Base-by-base conservation (phyloP, 2,888 invertebrate species). In the Limnephilus lunatus region DNA sequence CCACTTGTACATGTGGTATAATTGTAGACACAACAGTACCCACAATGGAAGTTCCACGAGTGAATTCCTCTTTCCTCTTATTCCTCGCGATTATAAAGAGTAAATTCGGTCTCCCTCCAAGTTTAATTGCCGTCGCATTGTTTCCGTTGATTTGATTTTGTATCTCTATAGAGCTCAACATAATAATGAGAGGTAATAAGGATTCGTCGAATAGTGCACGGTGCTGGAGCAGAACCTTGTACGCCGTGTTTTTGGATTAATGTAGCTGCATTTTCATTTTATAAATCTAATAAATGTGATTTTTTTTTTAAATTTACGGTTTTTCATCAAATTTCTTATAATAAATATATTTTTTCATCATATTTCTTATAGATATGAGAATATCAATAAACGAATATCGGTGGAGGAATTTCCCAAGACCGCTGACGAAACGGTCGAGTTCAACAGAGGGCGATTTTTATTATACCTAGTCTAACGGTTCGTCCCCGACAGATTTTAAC, bases 131-230 rank as follows among this genome's bases (percentile, higher is more conserved):
- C 94, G 93, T 94, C 94, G 95, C 95, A 95, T 96, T 96, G 96
- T 96, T 95, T 94, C 94, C 94, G 94, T 94, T 96, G 96, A 96
- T 96, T 96, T 96, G 96, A 96, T 96, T 95, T 95, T 95, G 95
- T 96, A 96, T 96, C 95, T 95, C 95, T 95, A 94, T 95, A 95
- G 95, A 95, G 95, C 91, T 94, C 92, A 68, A 89, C 91, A 90
- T 87, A 91, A 93, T 93, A 93, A 93, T 93, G 92, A 92, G 91
- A 90, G 91, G 82, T 93, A 93, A 93, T 93, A 92, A 92, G 93
- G 91, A 91, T 93, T 90, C 53, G 83, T 48, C 53, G 88, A 85
- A 87, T 91, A 92, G 92, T 92, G 90, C 15, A 48, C 39, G 44
- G 68, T 89, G 35, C 48, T 32, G 15, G 39, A 44, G 39, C 89